Conservation (phyloP, 2,113 vertebrate genomes). For the Gymnocephalus cernua region DNA sequence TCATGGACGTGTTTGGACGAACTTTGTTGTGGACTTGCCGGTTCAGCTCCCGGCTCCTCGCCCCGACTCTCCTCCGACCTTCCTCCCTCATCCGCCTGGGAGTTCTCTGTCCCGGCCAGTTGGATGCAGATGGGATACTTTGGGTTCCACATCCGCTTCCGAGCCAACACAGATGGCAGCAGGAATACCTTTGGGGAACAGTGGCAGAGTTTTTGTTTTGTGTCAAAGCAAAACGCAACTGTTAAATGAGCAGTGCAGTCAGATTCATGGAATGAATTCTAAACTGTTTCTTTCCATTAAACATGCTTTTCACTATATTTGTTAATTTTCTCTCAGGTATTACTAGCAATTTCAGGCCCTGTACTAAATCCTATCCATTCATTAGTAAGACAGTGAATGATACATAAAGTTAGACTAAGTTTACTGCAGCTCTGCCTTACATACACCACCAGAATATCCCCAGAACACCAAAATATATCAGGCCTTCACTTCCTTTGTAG, state of each 20-base stretch:
- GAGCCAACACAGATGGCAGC: slow-evolving; percentile 86
- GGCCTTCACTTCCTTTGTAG: neutral
- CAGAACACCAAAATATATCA: neutral
- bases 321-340: neutral
- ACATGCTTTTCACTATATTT: neutral
- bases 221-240: slow-evolving; percentile 13
- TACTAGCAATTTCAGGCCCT: neutral
- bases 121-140: slow-evolving; percentile 93
- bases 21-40: slow-evolving; percentile 25
- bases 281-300: neutral
- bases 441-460: neutral
- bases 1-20: slow-evolving; percentile 19
- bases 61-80: slow-evolving; percentile 17
- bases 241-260: neutral
- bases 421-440: neutral
- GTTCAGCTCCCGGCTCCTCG: slow-evolving; percentile 6
- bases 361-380: neutral
- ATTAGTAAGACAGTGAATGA: neutral
- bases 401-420: neutral
- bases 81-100: slow-evolving; percentile 47
- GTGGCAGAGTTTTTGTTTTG: slow-evolving; percentile 33
- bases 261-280: slow-evolving; percentile 2
- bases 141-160: slow-evolving; percentile 91
- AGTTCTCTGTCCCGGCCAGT: slow-evolving; percentile 55
- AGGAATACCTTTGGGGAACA: slow-evolving; percentile 86